These are phyloP conservation scores for Eumeta japonica DNA, from an alignment of 1,140 invertebrate genomes.

Conservation along the genomic window DNA sequence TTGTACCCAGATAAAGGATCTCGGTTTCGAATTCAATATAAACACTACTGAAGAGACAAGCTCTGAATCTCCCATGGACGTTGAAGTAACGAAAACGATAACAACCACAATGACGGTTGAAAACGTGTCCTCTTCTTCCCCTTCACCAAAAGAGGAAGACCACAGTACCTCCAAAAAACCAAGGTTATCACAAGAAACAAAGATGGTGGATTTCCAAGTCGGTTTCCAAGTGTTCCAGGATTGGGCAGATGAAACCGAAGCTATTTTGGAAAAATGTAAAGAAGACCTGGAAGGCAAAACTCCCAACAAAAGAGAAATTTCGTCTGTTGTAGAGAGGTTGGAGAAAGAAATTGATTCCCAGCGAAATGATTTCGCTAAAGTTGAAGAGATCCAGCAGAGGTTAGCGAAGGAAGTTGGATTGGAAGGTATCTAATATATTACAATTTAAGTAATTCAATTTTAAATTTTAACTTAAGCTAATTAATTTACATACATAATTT, in stretches of 20 bases:
- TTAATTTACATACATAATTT: background rate
- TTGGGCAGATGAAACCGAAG: conserved; percentile 1
- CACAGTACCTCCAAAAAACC: conserved; percentile 59
- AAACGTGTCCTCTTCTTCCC: conserved; percentile 16
- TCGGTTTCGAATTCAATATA: conserved; percentile 63
- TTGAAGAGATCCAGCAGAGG: conserved; percentile 31
- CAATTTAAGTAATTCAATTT: background rate
- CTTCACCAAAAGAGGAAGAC: conserved; percentile 6
- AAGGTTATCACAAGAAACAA: conserved; percentile 31
- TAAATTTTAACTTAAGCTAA: background rate
- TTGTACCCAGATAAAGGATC: conserved; percentile 62
- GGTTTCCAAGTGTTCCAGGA: conserved; percentile 8
- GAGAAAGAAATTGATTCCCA: conserved; percentile 16
- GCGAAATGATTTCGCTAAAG: conserved; percentile 26
- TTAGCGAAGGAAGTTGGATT: conserved; percentile 23
- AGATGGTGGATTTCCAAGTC: conserved; percentile 24
- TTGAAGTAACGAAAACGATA: conserved; percentile 50
- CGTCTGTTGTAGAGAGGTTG: conserved; percentile 14
- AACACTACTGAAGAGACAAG: conserved; percentile 37
- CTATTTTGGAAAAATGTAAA: background rate
- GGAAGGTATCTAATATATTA: conserved; percentile 13
- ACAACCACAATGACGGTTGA: conserved; percentile 51
- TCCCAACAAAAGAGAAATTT: conserved; percentile 1
- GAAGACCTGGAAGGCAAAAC: background rate
- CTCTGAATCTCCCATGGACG: conserved; percentile 27